Evolutionary conservation across 2,113 vertebrate genomes (phyloP).

Genomic region (Antigone vipio): DNA sequence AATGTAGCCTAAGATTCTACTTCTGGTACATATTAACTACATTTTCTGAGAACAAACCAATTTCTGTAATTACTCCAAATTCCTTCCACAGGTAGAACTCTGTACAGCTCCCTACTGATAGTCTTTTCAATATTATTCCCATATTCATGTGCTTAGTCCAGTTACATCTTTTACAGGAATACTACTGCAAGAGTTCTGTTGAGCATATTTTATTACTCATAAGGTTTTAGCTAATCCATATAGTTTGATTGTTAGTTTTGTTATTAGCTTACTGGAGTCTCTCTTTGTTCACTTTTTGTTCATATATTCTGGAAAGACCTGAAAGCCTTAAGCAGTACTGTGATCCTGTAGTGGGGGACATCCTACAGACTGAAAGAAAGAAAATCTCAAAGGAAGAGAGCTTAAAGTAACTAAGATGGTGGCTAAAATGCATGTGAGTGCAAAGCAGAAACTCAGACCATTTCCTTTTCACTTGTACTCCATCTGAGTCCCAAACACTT

Average conservation of each 20-base stretch:
- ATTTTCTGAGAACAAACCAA: constrained; percentile 17
- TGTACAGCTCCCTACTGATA: neutral
- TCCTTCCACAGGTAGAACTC: neutral
- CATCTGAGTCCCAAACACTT: neutral
- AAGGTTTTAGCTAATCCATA: neutral
- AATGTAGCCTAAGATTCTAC: neutral
- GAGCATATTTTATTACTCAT: neutral
- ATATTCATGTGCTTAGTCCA: neutral
- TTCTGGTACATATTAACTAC: constrained; percentile 24
- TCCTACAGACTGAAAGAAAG: neutral
- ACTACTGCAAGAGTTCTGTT: neutral
- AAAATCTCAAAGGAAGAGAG: neutral
- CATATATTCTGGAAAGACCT: neutral
- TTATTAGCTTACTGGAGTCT: neutral
- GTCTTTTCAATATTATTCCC: neutral
- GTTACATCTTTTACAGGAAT: neutral
- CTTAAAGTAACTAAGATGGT: neutral
- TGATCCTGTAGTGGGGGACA: neutral
- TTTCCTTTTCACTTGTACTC: neutral
- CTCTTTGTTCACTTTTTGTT: neutral
- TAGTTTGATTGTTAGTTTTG: neutral
- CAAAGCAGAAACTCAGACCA: neutral
- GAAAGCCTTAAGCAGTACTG: neutral
- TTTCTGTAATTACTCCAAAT: constrained; percentile 12
- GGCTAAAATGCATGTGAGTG: neutral